Evolutionary conservation across 2,113 vertebrate genomes (phyloP), one percentile per base, ranked within the genome.

Genomic region (Thymallus thymallus): DNA sequence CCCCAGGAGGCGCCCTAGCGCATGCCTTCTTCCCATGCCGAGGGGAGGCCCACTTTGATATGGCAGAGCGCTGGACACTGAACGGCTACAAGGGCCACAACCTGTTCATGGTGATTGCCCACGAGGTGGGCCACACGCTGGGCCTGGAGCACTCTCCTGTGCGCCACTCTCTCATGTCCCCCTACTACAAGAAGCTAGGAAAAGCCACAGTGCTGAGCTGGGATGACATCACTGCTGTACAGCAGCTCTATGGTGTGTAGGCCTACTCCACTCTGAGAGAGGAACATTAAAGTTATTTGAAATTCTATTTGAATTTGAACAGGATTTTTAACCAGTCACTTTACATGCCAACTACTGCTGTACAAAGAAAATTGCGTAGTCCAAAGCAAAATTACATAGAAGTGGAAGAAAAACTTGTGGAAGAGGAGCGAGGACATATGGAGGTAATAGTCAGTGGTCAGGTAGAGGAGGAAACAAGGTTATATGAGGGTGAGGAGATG

Each of bases 81-180:
- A 94, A 67, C 66, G 92, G 94, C 6, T 91, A 94, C 81, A 97
- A 97, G 16, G 98, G 98, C 0, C 95, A 95, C 87, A 97, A 97
- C 90, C 93, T 99, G 76, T 98, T 99, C 80, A 88, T 98, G 70
- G 98, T 98, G 81, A 91, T 94, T 1, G 98, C 96, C 0, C 97
- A 99, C 1, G 97, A 99, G 91, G 94, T 99, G 0, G 97, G 98
- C 9, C 97, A 99, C 93, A 98, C 97, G 0, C 94, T 98, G 85
- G 98, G 97, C 2, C 91, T 99, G 81, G 88, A 95, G 75, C 97
- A 99, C 87, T 99, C 97, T 0, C 94, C 96, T 0, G 91, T 94
- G 75, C 95, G 94, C 18, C 95, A 94, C 0, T 94, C 98, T 13
- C 93, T 99, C 3, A 98, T 99, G 97, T 98, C 97, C 0, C 97